phyloP scores from a whole-genome alignment of 2,888 invertebrate genomes.

The Andrena hattorfiana region DNA sequence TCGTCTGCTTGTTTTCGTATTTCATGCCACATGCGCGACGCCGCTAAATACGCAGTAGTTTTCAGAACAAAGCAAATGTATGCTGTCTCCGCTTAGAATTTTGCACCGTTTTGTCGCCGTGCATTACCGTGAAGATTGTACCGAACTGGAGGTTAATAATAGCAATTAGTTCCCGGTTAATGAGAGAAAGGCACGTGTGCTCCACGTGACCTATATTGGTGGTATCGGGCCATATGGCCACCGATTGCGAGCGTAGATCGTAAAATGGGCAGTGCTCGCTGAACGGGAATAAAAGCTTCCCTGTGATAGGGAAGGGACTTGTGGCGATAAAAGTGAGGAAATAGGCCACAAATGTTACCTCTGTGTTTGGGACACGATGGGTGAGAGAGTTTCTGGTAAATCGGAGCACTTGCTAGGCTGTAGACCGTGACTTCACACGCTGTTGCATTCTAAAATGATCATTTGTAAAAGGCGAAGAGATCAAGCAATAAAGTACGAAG shows the following conservation, averaged over 20 bases:
- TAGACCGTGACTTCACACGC: too few relatives aligned
- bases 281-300: constrained; percentile 5
- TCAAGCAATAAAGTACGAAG: background rate
- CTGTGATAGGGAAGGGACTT: background rate
- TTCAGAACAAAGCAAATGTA: background rate
- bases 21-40: background rate
- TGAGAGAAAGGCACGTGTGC: constrained; percentile 38
- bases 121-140: background rate
- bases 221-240: constrained; percentile 55
- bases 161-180: constrained; percentile 40
- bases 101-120: background rate
- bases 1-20: background rate
- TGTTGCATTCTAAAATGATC: too few relatives aligned
- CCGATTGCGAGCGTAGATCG: constrained; percentile 2
- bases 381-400: too few relatives aligned
- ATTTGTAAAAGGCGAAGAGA: background rate
- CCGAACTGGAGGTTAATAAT: constrained; percentile 13
- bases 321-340: background rate
- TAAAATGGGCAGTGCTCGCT: constrained; percentile 15
- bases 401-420: too few relatives aligned
- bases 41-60: background rate
- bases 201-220: constrained; percentile 48
- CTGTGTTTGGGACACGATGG: too few relatives aligned
- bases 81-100: background rate
- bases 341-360: background rate